Percentiles rank a stretch among this genome's conserved stretches.
Conservation (phyloP, 2,888 invertebrate species). For the Cephus runcator region DNA sequence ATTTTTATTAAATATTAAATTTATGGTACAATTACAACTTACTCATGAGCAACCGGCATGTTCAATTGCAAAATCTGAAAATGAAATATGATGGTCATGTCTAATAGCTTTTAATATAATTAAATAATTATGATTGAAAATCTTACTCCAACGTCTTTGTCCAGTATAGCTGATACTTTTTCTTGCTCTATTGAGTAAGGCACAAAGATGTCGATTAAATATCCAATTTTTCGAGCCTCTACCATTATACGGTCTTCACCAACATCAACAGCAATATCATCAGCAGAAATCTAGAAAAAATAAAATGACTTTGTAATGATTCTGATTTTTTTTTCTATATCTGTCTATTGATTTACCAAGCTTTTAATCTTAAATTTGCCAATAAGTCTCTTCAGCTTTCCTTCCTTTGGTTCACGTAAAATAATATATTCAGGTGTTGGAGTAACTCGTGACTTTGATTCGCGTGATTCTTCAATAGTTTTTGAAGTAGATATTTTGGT, state of each 20-base stretch:
- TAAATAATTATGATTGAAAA: background rate
- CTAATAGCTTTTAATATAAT: background rate
- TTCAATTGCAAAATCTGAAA: constrained; percentile 54
- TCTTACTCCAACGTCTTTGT: constrained; percentile 68
- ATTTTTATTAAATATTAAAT: background rate
- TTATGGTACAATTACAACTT: background rate
- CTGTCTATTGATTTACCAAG: constrained; percentile 58
- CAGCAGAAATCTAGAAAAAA: constrained; percentile 68
- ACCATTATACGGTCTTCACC: constrained; percentile 82
- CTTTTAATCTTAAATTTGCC: constrained; percentile 74
- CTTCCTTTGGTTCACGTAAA: constrained; percentile 67
- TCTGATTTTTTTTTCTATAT: constrained; percentile 5
- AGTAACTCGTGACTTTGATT: background rate
- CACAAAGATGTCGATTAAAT: constrained; percentile 77
- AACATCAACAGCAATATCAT: constrained; percentile 75
- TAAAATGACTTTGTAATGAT: constrained; percentile 15
- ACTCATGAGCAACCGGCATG: constrained; percentile 36
- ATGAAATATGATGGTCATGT: constrained; percentile 4
- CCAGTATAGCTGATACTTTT: constrained; percentile 67
- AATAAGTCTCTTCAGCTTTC: constrained; percentile 68
- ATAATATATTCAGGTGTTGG: constrained; percentile 42
- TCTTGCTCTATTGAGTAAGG: constrained; percentile 75
- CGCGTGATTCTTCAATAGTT: constrained; percentile 8
- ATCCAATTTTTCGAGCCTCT: constrained; percentile 71
- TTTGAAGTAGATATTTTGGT: constrained; percentile 24